Evolutionary conservation across 1,140 invertebrate genomes (phyloP), one percentile per base, ranked within the genome.

Genomic region (Triops cancriformis): DNA sequence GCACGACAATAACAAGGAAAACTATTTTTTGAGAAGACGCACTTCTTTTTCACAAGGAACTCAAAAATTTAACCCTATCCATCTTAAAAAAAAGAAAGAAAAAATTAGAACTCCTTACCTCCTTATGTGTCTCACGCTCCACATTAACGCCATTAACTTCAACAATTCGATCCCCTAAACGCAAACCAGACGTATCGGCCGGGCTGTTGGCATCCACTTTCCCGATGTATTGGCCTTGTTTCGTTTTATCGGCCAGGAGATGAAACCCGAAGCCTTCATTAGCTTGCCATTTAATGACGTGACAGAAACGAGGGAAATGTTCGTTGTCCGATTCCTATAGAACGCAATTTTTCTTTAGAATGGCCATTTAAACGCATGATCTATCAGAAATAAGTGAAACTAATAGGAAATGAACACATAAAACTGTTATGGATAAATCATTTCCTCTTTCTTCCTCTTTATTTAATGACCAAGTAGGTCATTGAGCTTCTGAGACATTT

Each of bases 191-290:
- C 6, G 81, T 80, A 37, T 83, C 83, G 3, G 86, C 86, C 26
- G 85, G 86, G 0, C 84, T 85, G 72, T 82, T 81, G 28, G 83
- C 81, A 80, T 86, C 85, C 5, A 79, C 75, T 51, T 79, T 79
- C n/a, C 78, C 78, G 26, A 79, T 77, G 37, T 72, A 79, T n/a
- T 79, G 78, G 64, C 75, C 78, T 28, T 64, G 74, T 11, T 72
- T 75, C 9, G 31, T 83, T 72, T 85, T 83, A 79, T 88, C 87
- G 7, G 87, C 86, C 76, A 88, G 87, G 41, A 89, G 82, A 82
- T 89, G 89, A 81, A 89, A 89, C 26, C 88, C 88, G 81, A 88
- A 89, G 26, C 88, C 88, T 72, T 85, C 82, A 79, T 85, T 85
- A 41, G 80, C 80, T 9, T 82, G 76, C 85, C 85, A 85, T 81